phyloP scores from a whole-genome alignment of 2,113 vertebrate species.

The Sturnus vulgaris region DNA sequence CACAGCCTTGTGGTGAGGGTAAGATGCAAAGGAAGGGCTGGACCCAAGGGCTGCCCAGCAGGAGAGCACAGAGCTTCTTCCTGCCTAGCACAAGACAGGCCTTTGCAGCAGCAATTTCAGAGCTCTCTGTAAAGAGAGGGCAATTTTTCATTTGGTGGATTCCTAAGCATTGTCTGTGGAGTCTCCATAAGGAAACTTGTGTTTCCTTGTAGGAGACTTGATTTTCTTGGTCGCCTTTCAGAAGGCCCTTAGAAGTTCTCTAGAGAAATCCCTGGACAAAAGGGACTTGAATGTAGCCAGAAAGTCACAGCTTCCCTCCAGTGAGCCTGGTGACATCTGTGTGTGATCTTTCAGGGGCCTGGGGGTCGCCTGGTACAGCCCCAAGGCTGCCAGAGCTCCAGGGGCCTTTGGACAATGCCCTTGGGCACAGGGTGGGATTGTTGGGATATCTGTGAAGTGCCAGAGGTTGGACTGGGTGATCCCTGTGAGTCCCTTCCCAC shows the following conservation, averaged over 20 bases:
- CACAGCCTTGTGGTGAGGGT: background rate
- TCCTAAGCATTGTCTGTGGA: background rate
- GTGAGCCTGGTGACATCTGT: background rate
- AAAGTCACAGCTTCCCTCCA: background rate
- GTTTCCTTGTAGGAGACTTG: background rate
- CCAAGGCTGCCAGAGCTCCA: background rate
- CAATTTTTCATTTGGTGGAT: background rate
- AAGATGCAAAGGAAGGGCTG: background rate
- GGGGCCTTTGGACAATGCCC: rapidly evolving
- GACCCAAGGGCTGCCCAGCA: background rate
- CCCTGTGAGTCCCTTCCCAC: background rate
- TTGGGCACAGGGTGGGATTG: background rate
- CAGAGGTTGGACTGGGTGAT: background rate
- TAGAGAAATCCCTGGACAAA: background rate
- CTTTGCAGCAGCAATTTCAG: background rate
- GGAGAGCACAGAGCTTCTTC: background rate
- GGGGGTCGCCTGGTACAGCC: background rate
- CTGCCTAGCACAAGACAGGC: background rate
- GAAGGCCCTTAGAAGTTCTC: background rate
- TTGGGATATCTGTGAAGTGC: background rate
- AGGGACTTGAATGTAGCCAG: background rate
- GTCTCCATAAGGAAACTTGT: background rate
- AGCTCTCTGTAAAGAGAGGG: background rate
- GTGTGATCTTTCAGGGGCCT: background rate
- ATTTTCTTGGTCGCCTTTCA: background rate